Evolutionary conservation across 1,140 invertebrate genomes (phyloP).

Genomic region (Platyura marginata): DNA sequence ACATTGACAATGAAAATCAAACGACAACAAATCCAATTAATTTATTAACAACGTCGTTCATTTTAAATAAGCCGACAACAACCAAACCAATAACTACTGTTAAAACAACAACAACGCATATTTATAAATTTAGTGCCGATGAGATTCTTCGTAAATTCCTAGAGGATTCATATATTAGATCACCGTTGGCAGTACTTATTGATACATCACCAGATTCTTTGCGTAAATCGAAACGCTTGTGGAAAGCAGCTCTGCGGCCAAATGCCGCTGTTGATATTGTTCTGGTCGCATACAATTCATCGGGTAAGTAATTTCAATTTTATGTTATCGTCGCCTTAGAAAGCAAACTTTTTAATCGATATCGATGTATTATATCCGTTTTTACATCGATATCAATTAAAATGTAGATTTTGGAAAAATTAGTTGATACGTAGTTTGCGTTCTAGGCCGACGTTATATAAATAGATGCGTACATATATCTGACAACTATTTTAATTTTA

Average conservation of each 20-base stretch:
- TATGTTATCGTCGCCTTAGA: neutral
- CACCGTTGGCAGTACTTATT: constrained; percentile 32
- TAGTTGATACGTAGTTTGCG: neutral
- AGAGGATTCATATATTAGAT: constrained; percentile 33
- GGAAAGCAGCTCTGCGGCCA: constrained; percentile 23
- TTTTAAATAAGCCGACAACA: neutral
- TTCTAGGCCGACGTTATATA: too few relatives aligned
- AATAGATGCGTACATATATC: too few relatives aligned
- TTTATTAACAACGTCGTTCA: neutral
- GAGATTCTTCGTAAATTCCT: constrained; percentile 29
- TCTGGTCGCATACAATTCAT: constrained; percentile 19
- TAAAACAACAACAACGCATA: neutral
- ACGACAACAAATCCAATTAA: too few relatives aligned
- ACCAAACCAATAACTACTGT: neutral
- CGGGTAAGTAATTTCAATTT: constrained; percentile 10
- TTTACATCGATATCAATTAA: too few relatives aligned
- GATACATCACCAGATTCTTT: constrained; percentile 26
- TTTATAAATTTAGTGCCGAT: constrained; percentile 4
- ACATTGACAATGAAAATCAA: too few relatives aligned
- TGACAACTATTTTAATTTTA: too few relatives aligned
- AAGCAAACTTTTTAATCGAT: neutral
- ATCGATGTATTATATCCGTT: too few relatives aligned
- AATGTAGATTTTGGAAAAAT: neutral
- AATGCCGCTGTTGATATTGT: constrained; percentile 22
- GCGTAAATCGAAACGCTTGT: constrained; percentile 27